These are phyloP conservation scores for Prionace glauca DNA, from an alignment of 2,797 vertebrate species.

Conservation along the genomic window DNA sequence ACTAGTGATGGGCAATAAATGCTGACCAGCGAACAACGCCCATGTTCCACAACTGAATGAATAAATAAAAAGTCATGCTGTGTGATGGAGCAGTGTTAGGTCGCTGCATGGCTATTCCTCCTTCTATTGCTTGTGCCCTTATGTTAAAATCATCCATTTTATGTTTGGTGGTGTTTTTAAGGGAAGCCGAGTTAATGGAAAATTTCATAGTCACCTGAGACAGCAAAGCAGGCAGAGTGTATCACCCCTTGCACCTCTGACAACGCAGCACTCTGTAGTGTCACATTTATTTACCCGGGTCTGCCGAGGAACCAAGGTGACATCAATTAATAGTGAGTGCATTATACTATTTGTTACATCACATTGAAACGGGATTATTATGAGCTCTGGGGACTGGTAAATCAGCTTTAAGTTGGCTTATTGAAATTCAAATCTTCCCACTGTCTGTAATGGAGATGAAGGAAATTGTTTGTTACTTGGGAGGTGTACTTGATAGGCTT, in stretches of 20 bases:
- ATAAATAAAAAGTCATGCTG: background rate
- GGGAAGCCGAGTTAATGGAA: background rate
- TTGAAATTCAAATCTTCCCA: background rate
- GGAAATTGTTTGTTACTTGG: background rate
- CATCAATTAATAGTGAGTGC: background rate
- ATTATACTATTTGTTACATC: background rate
- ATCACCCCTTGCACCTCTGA: background rate
- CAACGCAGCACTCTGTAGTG: background rate
- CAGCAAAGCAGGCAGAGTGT: background rate
- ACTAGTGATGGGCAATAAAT: too few species aligned
- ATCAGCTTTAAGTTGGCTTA: background rate
- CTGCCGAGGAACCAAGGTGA: background rate
- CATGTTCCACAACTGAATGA: too few species aligned
- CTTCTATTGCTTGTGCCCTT: too few species aligned
- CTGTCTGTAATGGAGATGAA: background rate
- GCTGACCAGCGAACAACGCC: too few species aligned
- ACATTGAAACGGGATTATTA: background rate
- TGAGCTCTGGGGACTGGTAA: background rate
- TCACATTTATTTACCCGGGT: background rate
- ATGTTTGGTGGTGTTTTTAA: background rate
- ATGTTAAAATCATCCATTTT: background rate
- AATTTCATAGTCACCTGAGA: background rate
- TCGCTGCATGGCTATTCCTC: background rate
- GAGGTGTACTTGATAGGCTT: background rate
- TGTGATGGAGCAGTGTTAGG: background rate